Percentiles rank a stretch among this genome's conserved stretches.
phyloP scores from a whole-genome alignment of 53 echinoderm and acorn worm genomes.

The Echinometra lucunter region DNA sequence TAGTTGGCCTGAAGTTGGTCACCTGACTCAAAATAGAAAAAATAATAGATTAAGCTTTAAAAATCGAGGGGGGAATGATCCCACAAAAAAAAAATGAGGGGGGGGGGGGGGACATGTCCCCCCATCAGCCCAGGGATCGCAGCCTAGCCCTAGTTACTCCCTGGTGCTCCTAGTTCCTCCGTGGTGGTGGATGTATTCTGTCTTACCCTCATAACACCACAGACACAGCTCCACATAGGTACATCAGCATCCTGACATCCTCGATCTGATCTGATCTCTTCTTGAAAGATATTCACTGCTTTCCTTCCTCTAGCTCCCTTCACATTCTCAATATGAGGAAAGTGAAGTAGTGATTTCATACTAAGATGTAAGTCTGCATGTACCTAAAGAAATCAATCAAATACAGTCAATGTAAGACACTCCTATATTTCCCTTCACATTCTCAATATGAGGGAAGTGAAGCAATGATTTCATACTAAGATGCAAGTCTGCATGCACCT shows the following conservation, averaged over 20 bases:
- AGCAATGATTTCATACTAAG: slow-evolving; percentile 94
- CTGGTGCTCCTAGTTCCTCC: too few relatives aligned
- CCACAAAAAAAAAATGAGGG: too few relatives aligned
- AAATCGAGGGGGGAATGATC: too few relatives aligned
- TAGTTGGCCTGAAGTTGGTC: too few relatives aligned
- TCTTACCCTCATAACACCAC: slow-evolving; percentile 88
- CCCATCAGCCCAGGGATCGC: too few relatives aligned
- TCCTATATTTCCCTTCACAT: slow-evolving; percentile 73
- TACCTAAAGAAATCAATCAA: slow-evolving; percentile 68
- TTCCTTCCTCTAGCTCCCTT: slow-evolving; percentile 77
- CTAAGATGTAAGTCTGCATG: slow-evolving; percentile 90
- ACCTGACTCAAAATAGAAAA: too few relatives aligned
- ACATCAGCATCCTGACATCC: slow-evolving; percentile 86
- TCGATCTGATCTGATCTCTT: slow-evolving; percentile 72
- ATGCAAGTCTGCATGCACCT: slow-evolving; percentile 94
- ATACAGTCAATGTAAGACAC: too few relatives aligned
- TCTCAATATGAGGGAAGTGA: slow-evolving; percentile 85
- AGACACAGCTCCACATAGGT: slow-evolving; percentile 94
- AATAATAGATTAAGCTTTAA: too few relatives aligned
- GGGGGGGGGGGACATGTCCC: too few relatives aligned
- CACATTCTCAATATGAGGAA: slow-evolving; percentile 79
- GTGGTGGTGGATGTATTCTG: too few relatives aligned
- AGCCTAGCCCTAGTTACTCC: too few relatives aligned
- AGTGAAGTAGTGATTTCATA: slow-evolving; percentile 96
- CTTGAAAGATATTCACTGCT: slow-evolving; percentile 78